These are phyloP conservation scores for Vanessa cardui DNA, from an alignment of 2,888 invertebrate species.

Conservation along the genomic window DNA sequence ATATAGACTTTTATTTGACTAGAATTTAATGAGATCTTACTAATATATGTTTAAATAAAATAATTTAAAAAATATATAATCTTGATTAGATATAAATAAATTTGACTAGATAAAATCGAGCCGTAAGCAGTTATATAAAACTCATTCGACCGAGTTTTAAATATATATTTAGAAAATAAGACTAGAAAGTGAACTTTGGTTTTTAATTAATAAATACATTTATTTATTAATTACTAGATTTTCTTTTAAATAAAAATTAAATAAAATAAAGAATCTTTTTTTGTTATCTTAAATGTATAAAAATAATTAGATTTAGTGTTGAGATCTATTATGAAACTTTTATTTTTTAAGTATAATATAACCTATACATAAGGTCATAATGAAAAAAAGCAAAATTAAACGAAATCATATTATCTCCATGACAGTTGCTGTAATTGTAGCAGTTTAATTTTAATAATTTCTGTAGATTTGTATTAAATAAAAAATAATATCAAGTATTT, in stretches of 20 bases:
- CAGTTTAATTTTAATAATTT: too few species aligned
- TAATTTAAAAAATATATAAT: background rate
- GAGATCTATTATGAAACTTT: too few species aligned
- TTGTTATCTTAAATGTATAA: background rate
- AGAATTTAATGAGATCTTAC: background rate
- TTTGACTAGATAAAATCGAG: too few species aligned
- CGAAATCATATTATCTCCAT: too few species aligned
- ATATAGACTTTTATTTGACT: background rate
- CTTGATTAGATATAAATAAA: slow-evolving; percentile 16
- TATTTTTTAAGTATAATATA: too few species aligned
- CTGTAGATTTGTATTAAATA: background rate
- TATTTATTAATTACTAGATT: background rate
- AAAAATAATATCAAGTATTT: background rate
- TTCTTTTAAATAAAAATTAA: background rate
- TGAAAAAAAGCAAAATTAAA: too few species aligned
- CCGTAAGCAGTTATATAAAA: background rate
- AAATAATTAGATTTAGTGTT: too few species aligned
- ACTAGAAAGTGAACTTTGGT: too few species aligned
- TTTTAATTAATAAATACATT: too few species aligned
- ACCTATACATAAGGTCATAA: too few species aligned
- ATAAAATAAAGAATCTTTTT: background rate
- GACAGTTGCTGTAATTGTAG: too few species aligned
- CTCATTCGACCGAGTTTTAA: background rate
- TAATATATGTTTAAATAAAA: background rate
- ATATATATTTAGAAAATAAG: too few species aligned